These are phyloP conservation scores for Apotomis turbidana DNA, from an alignment of 2,888 invertebrate genomes.

Conservation along the genomic window DNA sequence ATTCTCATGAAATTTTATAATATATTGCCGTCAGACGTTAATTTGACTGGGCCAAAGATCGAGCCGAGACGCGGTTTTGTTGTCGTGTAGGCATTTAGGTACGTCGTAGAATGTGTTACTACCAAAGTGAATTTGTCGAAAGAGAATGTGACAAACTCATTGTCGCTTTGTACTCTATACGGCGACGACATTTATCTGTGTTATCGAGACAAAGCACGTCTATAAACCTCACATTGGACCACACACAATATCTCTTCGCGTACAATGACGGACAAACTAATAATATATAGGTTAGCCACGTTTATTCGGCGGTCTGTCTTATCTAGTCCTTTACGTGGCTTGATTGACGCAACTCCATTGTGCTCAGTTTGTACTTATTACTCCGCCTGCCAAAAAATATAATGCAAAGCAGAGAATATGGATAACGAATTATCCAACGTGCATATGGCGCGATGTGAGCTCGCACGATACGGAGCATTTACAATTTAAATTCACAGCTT, in stretches of 20 bases:
- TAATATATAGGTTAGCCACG: conserved; percentile 75
- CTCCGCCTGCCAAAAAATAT: conserved; percentile 60
- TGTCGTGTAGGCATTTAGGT: conserved; percentile 48
- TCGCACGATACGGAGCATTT: conserved; percentile 27
- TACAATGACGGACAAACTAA: conserved; percentile 76
- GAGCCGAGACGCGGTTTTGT: conserved; percentile 50
- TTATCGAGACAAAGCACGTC: conserved; percentile 81
- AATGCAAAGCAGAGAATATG: conserved; percentile 52
- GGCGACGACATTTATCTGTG: conserved; percentile 81
- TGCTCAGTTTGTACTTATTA: conserved; percentile 55
- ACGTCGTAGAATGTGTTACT: conserved; percentile 57
- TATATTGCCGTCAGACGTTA: conserved; percentile 31
- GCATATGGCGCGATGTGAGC: conserved; percentile 42
- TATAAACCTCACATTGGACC: conserved; percentile 81
- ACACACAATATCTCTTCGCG: conserved; percentile 78
- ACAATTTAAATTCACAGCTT: conserved; percentile 40
- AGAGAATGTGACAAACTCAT: conserved; percentile 76
- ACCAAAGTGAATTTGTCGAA: conserved; percentile 73
- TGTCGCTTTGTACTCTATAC: conserved; percentile 77
- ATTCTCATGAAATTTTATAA: conserved; percentile 49
- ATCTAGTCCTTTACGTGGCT: conserved; percentile 67
- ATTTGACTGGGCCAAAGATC: conserved; percentile 21
- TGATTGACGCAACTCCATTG: conserved; percentile 66
- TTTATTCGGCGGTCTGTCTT: conserved; percentile 68
- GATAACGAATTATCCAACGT: conserved; percentile 47